Base-by-base conservation (phyloP, 2,888 invertebrate genomes). In the Scaptomyza reducta region DNA sequence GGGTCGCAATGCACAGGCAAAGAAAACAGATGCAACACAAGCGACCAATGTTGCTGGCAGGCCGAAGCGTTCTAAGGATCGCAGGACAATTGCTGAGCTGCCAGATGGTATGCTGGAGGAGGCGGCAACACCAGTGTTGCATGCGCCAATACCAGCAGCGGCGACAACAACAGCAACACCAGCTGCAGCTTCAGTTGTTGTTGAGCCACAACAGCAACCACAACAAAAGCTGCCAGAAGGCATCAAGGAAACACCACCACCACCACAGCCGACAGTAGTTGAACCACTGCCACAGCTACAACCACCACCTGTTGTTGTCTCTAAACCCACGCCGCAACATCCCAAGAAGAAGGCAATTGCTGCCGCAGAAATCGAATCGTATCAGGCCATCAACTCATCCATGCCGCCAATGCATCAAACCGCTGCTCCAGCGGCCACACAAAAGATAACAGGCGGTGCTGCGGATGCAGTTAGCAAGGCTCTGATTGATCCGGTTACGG, bases 401-500 rank as follows among this genome's bases (percentile, higher is more conserved):
- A 70, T 90, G 51, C 87, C 89, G 35, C 89, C 89, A 1, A 88
- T 90, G 78, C 75, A 89, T 58, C 89, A 90, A 38, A 87, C 90
- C 13, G 83, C 89, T 6, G 79, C 87, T 3, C 80, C 90, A 14
- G 82, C 86, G 9, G 82, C 86, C 27, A 68, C 90, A 6, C 89
- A 89, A 38, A 90, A 90, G 63, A 77, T 86, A 13, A 88, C 88
- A 0, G 87, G 87, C 3, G 89, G 89, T 13, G 92, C 92, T 35
- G 92, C 92, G 10, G 95, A 95, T 81, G 94, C 95, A 0, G 79
- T 88, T 1, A 90, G 83, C 67, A 90, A 90, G 47, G 94, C 94
- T 4, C 89, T 95, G 16, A 95, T 96, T 44, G 96, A 96, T 91
- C 95, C 96, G 0, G 95, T 95, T 0, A 96, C 95, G 0, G 96